These are phyloP conservation scores for Dasyurus viverrinus DNA, from an alignment of 2,113 vertebrate genomes.

Conservation along the genomic window DNA sequence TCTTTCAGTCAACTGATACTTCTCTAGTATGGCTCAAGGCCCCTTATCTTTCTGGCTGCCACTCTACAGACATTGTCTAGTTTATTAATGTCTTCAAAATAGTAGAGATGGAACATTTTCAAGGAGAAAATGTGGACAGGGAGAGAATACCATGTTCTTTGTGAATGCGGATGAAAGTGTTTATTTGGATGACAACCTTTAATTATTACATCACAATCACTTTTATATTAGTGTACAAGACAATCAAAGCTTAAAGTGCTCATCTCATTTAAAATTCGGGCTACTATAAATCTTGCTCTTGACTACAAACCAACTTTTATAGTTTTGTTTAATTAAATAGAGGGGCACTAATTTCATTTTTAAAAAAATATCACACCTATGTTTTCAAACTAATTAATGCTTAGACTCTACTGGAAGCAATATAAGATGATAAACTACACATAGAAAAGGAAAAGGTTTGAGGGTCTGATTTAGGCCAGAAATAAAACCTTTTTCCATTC, in stretches of 20 bases:
- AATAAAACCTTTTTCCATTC: constrained; percentile 40
- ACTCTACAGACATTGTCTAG: background rate
- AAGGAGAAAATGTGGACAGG: background rate
- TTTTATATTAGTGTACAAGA: constrained; percentile 1
- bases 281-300: constrained; percentile 58
- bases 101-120: too few relatives aligned
- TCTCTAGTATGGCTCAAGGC: background rate
- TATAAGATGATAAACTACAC: constrained; percentile 4
- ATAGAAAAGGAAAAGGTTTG: constrained; percentile 24
- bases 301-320: constrained; percentile 64
- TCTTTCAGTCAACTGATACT: background rate
- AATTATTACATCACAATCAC: background rate
- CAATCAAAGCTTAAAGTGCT: constrained; percentile 26
- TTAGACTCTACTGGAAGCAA: constrained; percentile 45
- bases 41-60: background rate
- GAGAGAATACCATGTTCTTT: background rate
- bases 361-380: constrained; percentile 71
- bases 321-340: constrained; percentile 74
- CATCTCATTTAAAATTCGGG: constrained; percentile 45
- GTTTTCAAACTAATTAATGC: constrained; percentile 72
- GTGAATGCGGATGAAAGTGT: background rate
- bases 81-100: background rate
- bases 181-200: constrained; percentile 9
- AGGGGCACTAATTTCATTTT: constrained; percentile 61
- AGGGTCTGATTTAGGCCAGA: constrained; percentile 12